Evolutionary conservation across 2,113 vertebrate genomes (phyloP).

Genomic region (Halichoerus grypus): DNA sequence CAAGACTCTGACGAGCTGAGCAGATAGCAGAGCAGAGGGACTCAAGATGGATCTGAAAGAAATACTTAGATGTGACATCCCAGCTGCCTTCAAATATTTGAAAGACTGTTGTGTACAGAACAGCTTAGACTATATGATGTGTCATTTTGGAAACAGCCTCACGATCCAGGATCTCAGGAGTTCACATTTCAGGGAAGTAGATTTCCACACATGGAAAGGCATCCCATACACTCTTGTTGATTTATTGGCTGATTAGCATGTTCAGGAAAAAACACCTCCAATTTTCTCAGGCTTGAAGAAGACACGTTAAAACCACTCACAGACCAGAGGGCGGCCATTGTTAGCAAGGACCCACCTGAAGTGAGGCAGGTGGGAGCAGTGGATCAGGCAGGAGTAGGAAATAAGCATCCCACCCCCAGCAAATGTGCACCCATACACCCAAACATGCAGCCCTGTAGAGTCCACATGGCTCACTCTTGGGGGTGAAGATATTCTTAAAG

Average conservation of each 20-base stretch:
- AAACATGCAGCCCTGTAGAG: background rate
- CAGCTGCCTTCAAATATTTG: background rate
- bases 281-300: background rate
- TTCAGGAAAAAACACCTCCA: background rate
- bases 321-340: background rate
- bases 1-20: background rate
- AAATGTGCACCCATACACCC: too few relatives aligned
- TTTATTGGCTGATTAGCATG: background rate
- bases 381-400: background rate
- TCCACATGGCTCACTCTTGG: background rate
- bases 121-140: background rate
- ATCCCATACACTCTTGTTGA: background rate
- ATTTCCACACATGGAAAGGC: background rate
- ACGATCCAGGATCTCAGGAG: background rate
- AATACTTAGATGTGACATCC: background rate
- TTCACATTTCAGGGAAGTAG: background rate
- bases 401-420: fast-evolving
- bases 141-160: background rate
- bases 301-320: background rate
- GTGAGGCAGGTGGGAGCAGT: background rate
- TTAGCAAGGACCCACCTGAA: background rate
- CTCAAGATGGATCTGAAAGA: background rate
- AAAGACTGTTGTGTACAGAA: background rate
- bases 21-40: background rate
- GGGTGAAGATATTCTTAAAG: background rate